Conservation (phyloP, 2,888 invertebrate genomes). For the Diploptera punctata region DNA sequence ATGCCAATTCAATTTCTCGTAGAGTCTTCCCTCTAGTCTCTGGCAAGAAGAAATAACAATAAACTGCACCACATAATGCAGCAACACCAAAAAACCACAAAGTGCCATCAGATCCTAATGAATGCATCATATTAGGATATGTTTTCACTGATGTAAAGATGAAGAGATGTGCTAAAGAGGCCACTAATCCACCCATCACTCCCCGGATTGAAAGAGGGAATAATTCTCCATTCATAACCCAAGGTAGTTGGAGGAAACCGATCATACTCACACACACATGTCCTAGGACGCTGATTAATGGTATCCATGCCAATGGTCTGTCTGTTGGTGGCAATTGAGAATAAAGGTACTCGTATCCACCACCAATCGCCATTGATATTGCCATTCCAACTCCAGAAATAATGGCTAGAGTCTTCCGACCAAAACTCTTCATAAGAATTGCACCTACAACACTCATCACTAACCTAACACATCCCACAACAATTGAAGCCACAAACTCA, state of each 20-base stretch:
- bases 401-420: slow-evolving; percentile 67
- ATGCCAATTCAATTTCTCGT: slow-evolving; percentile 70
- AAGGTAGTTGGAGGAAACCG: slow-evolving; percentile 74
- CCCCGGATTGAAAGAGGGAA: slow-evolving; percentile 73
- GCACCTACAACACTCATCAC: slow-evolving; percentile 72
- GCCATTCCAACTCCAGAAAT: slow-evolving; percentile 71
- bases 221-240: slow-evolving; percentile 77
- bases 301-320: slow-evolving; percentile 53
- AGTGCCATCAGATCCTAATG: slow-evolving; percentile 67
- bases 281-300: slow-evolving; percentile 66
- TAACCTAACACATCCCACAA: slow-evolving; percentile 70
- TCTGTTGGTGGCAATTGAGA: slow-evolving; percentile 46
- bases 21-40: slow-evolving; percentile 74
- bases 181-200: slow-evolving; percentile 72
- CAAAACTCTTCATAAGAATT: slow-evolving; percentile 67
- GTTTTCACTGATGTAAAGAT: slow-evolving; percentile 75
- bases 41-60: slow-evolving; percentile 66
- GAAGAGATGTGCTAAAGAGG: slow-evolving; percentile 71
- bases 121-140: slow-evolving; percentile 66
- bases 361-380: slow-evolving; percentile 60
- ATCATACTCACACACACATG: slow-evolving; percentile 78
- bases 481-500: slow-evolving; percentile 72
- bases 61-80: slow-evolving; percentile 66
- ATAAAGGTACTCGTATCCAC: slow-evolving; percentile 48
- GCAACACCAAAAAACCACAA: slow-evolving; percentile 68